phyloP scores from a whole-genome alignment of 2,888 invertebrate genomes.

The Epinotia nisella region DNA sequence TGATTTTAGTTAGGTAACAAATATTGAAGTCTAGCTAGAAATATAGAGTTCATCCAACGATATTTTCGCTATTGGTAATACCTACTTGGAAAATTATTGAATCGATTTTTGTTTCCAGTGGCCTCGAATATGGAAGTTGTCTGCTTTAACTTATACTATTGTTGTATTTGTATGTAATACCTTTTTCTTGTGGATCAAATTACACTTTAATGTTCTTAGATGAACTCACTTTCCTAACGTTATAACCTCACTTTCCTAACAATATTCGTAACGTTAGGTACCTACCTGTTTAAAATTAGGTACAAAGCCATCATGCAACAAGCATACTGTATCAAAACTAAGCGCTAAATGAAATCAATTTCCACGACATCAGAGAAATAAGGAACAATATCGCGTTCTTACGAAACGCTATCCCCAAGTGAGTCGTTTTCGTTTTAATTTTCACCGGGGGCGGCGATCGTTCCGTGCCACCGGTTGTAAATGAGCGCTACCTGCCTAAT shows the following conservation, averaged over 20 bases:
- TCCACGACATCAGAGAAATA: neutral
- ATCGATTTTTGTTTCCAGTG: neutral
- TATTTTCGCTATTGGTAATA: slow-evolving; percentile 1
- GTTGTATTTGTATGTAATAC: neutral
- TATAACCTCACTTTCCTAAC: no score
- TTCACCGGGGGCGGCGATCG: slow-evolving; percentile 19
- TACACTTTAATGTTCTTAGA: no score
- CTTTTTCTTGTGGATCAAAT: no score
- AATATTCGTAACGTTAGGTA: no score
- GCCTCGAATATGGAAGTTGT: neutral
- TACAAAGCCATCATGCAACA: no score
- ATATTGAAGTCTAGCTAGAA: neutral
- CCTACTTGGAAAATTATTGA: neutral
- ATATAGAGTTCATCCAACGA: neutral
- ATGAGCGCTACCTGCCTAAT: slow-evolving; percentile 36
- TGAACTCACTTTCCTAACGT: no score
- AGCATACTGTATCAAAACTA: neutral
- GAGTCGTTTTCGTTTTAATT: slow-evolving; percentile 40
- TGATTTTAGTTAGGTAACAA: slow-evolving; percentile 1
- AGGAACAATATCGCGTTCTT: slow-evolving; percentile 22
- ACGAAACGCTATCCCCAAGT: slow-evolving; percentile 12
- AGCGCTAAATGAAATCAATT: neutral
- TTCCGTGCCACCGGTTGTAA: slow-evolving; percentile 31
- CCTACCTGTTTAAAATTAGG: no score
- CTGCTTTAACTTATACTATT: neutral